Percentiles rank a stretch among this genome's conserved stretches.
These are phyloP conservation scores for Pampus argenteus DNA, from an alignment of 2,797 vertebrate genomes.

Conservation along the genomic window DNA sequence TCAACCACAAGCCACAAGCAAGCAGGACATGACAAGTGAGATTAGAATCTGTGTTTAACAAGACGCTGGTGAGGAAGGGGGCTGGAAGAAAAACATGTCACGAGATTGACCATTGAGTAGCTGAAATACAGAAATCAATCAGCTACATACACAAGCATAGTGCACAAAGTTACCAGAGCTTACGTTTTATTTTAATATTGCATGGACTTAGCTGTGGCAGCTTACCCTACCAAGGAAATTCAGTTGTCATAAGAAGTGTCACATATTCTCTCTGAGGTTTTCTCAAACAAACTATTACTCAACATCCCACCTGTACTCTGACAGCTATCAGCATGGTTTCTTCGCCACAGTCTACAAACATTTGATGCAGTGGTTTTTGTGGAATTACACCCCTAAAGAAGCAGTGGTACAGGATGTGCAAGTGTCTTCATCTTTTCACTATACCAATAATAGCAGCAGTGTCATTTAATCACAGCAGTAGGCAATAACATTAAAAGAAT, in stretches of 20 bases:
- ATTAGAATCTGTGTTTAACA: constrained; percentile 67
- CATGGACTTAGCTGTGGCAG: constrained; percentile 28
- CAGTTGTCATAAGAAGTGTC: constrained; percentile 56
- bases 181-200: constrained; percentile 42
- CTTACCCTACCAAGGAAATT: constrained; percentile 27
- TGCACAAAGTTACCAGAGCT: constrained; percentile 37
- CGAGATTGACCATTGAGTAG: constrained; percentile 37
- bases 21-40: constrained; percentile 56
- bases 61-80: constrained; percentile 42
- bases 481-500: constrained; percentile 32
- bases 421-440: constrained; percentile 51
- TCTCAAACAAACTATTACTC: constrained; percentile 49
- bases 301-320: constrained; percentile 47
- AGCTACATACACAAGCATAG: constrained; percentile 12
- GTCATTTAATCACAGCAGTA: constrained; percentile 48
- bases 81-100: constrained; percentile 38
- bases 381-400: constrained; percentile 41
- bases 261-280: constrained; percentile 48
- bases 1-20: constrained; percentile 56
- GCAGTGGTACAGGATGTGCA: constrained; percentile 49
- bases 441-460: constrained; percentile 48
- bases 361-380: constrained; percentile 39
- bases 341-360: constrained; percentile 36
- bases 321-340: constrained; percentile 26
- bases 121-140: constrained; percentile 46